These are phyloP conservation scores for Calliscelio sp. DNA, from an alignment of 2,888 invertebrate genomes.

Conservation along the genomic window DNA sequence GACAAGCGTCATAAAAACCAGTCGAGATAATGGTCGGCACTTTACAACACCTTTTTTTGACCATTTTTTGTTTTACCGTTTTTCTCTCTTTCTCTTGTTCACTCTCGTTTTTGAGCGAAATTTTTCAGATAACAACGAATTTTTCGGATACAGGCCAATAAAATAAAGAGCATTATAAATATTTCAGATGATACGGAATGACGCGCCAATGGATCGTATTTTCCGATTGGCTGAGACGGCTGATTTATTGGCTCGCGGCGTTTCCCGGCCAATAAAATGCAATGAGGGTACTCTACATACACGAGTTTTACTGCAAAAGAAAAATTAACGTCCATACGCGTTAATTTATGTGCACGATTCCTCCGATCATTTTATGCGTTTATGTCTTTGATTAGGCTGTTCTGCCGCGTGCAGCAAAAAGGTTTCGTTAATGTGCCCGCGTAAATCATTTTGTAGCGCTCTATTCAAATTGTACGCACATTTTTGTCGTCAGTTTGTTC, in stretches of 20 bases:
- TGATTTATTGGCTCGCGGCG: constrained; percentile 38
- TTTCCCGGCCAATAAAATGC: constrained; percentile 32
- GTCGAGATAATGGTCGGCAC: constrained; percentile 12
- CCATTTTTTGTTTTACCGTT: background rate
- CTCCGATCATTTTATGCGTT: constrained; percentile 35
- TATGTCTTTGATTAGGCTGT: constrained; percentile 42
- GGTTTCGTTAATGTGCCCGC: background rate
- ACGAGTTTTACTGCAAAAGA: constrained; percentile 17
- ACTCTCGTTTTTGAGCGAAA: background rate
- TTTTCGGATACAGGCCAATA: background rate
- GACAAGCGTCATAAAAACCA: constrained; percentile 39
- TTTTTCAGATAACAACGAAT: constrained; percentile 32
- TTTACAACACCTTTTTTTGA: constrained; percentile 44
- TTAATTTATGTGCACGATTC: constrained; percentile 32
- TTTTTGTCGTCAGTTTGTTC: too few species aligned
- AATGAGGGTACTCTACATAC: constrained; percentile 36
- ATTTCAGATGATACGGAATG: constrained; percentile 32
- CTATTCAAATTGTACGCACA: too few species aligned
- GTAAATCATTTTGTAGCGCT: constrained; percentile 29
- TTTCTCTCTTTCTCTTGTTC: background rate
- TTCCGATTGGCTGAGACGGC: background rate
- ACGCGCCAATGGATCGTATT: constrained; percentile 16
- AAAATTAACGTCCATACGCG: constrained; percentile 26
- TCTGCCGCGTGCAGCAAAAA: constrained; percentile 4
- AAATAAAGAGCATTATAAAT: constrained; percentile 49